Base-by-base conservation (phyloP, 2,888 invertebrate genomes). In the Cerceris rybyensis region DNA sequence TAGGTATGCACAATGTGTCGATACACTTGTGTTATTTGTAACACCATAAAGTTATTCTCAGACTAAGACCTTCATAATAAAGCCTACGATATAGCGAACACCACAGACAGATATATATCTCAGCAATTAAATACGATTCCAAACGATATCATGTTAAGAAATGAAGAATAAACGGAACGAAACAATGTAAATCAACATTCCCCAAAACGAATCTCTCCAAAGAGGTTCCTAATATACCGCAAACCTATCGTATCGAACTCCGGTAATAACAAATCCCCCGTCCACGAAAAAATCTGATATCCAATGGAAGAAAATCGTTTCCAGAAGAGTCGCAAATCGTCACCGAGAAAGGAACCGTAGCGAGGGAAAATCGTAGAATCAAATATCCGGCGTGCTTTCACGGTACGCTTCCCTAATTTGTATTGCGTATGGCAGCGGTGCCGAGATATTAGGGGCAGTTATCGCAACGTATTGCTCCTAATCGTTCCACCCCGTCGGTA, bases 391-490 rank as follows among this genome's bases (percentile, higher is more conserved):
- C 80, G 82, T 75, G 82, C 72, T 86, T 82, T 87, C 80, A 87
- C 83, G 86, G 85, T 84, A 87, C 80, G 83, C 88, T 88, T 85
- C 86, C 89, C 89, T 91, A 91, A 91, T 91, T 91, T 89, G 90
- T 91, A 90, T 90, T 88, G 89, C 89, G 84, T 81, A 83, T 87
- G 88, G 86, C 87, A 85, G 86, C 86, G 84, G 88, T 88, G 86
- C 86, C 88, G 88, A 86, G 89, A 90, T 90, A 91, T 92, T 91
- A 91, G 90, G 89, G 89, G 90, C 89, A 90, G 91, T 92, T 91
- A 91, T 91, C 91, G 91, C 88, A 88, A 88, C 90, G 90, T 90
- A 92, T 91, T 91, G 91, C 91, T 91, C 90, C 90, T 92, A 92
- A 92, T 92, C 91, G 92, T 91, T 91, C 88, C 85, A 74, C 70